phyloP scores from a whole-genome alignment of 2,888 invertebrate species.

The Erannis defoliaria region DNA sequence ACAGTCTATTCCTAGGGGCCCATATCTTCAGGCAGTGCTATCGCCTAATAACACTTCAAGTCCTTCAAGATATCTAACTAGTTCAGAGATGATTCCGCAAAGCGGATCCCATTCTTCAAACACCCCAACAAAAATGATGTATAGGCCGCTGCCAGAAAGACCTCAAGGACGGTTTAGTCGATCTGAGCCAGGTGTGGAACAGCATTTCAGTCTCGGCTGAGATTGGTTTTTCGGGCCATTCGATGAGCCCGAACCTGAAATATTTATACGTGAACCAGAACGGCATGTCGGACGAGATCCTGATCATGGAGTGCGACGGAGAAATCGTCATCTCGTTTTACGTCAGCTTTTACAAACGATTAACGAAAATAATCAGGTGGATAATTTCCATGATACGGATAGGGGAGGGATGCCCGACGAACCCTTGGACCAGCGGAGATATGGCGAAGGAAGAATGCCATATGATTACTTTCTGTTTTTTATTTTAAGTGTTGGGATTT shows the following conservation, averaged over 20 bases:
- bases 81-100: constrained; percentile 53
- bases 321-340: not conserved
- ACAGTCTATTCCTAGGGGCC: constrained; percentile 81
- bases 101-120: constrained; percentile 69
- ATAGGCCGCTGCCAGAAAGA: constrained; percentile 90
- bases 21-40: constrained; percentile 87
- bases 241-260: constrained; percentile 36
- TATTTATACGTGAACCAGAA: too few relatives aligned
- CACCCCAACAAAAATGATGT: constrained; percentile 87
- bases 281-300: not conserved
- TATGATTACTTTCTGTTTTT: too few relatives aligned
- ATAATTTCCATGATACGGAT: not conserved
- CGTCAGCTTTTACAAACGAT: not conserved
- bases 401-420: not conserved
- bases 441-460: not conserved
- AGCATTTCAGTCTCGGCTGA: constrained; percentile 70
- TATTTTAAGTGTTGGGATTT: too few relatives aligned
- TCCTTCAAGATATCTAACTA: constrained; percentile 56
- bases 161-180: constrained; percentile 60
- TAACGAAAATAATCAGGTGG: not conserved
- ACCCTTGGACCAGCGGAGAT: not conserved
- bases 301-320: not conserved
- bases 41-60: constrained; percentile 60
- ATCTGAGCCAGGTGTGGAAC: constrained; percentile 72
- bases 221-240: constrained; percentile 45